A percentile compares a stretch with the other conserved stretches of the same genome.
Evolutionary conservation across 2,888 invertebrate genomes (phyloP).

Genomic region (Hemithea aestivaria): DNA sequence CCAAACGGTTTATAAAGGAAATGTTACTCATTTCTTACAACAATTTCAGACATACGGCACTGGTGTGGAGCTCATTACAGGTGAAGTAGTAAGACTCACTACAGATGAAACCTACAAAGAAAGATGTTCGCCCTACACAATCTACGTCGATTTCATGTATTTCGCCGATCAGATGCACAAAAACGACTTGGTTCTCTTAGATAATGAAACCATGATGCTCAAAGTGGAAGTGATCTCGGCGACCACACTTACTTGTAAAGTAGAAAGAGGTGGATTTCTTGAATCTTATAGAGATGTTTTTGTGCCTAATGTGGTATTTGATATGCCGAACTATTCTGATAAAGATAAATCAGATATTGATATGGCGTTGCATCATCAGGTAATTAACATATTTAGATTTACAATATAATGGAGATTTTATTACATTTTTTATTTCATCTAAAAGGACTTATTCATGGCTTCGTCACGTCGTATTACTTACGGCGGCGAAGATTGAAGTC

Average conservation of each 20-base stretch:
- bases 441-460: too few species aligned
- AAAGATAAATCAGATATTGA: slow-evolving; percentile 55
- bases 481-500: slow-evolving; percentile 19
- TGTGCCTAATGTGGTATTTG: slow-evolving; percentile 56
- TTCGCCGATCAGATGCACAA: slow-evolving; percentile 71
- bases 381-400: slow-evolving; percentile 23
- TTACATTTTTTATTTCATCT: too few species aligned
- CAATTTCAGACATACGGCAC: slow-evolving; percentile 54
- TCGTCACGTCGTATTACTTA: too few species aligned
- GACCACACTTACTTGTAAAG: slow-evolving; percentile 61
- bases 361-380: slow-evolving; percentile 60
- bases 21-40: too few species aligned
- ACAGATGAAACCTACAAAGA: slow-evolving; percentile 77
- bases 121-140: slow-evolving; percentile 72
- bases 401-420: too few species aligned
- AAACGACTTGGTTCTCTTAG: slow-evolving; percentile 67
- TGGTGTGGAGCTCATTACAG: slow-evolving; percentile 56
- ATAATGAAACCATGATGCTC: slow-evolving; percentile 88
- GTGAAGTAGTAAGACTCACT: slow-evolving; percentile 71
- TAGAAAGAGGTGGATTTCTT: slow-evolving; percentile 59
- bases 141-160: slow-evolving; percentile 76
- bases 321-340: slow-evolving; percentile 62
- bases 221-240: slow-evolving; percentile 78
- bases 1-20: too few species aligned
- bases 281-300: slow-evolving; percentile 67